A percentile compares a stretch with the other conserved stretches of the same genome.
Conservation (phyloP, 2,113 vertebrate genomes). For the Lynx canadensis region DNA sequence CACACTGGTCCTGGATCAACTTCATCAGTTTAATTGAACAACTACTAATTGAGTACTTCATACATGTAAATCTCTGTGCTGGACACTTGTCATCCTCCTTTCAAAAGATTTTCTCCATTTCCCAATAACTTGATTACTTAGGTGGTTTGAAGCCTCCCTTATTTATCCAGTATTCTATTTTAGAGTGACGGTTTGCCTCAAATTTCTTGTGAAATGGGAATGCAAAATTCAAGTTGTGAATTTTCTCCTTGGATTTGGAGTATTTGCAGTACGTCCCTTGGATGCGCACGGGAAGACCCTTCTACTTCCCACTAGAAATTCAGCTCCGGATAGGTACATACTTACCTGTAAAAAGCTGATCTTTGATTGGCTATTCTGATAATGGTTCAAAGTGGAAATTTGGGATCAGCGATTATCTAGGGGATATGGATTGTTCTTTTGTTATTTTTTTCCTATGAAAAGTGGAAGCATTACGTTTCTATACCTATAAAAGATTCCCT, state of each 20-base stretch:
- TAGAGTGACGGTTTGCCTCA: neutral
- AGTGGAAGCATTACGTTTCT: neutral
- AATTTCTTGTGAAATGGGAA: neutral
- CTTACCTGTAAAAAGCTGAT: neutral
- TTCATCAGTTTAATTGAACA: neutral
- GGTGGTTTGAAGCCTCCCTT: neutral
- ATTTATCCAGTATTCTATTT: neutral
- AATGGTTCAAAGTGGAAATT: neutral
- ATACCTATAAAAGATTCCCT: neutral
- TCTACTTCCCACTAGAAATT: neutral
- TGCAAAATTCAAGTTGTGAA: neutral
- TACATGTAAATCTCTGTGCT: neutral
- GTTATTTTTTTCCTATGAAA: neutral
- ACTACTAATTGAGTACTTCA: neutral
- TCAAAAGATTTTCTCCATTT: slow-evolving; percentile 7
- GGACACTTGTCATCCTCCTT: neutral
- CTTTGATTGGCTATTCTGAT: neutral
- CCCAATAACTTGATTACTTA: neutral
- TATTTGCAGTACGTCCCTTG: neutral
- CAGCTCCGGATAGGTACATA: neutral
- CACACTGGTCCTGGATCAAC: neutral
- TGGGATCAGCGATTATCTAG: neutral
- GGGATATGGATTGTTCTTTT: neutral
- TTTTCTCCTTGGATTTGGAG: neutral
- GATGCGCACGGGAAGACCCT: neutral